Percentiles rank a stretch among this genome's conserved stretches.
phyloP scores from a whole-genome alignment of 2,113 vertebrate genomes.

The Mirza zaza region DNA sequence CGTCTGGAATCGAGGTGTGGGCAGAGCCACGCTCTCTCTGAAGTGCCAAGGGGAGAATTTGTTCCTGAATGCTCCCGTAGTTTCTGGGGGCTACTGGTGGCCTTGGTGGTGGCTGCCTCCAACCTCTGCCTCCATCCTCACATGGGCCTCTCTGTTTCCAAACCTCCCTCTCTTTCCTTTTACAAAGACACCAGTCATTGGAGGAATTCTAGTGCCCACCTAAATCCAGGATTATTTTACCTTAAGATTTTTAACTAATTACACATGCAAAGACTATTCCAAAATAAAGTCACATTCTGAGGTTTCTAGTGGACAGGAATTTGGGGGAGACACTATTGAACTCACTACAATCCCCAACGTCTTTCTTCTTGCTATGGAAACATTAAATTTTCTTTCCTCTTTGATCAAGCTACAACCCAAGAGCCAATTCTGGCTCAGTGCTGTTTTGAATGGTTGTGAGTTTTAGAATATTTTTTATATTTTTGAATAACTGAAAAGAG shows the following conservation, averaged over 20 bases:
- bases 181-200: neutral
- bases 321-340: neutral
- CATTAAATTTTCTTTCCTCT: neutral
- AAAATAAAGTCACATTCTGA: neutral
- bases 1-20: neutral
- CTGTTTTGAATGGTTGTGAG: neutral
- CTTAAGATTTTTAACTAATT: neutral
- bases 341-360: neutral
- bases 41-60: neutral
- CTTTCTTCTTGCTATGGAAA: neutral
- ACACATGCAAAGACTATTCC: neutral
- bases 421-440: too few species aligned
- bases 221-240: neutral
- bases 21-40: rapidly evolving
- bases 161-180: neutral
- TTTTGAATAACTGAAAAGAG: neutral
- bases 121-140: neutral
- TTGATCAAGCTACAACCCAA: neutral
- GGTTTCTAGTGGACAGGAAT: neutral
- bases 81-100: neutral
- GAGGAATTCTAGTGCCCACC: neutral
- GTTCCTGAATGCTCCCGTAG: too few species aligned
- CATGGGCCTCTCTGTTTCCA: neutral
- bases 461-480: neutral
- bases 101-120: neutral